Evolutionary conservation across 2,888 invertebrate species (phyloP), one percentile per base, ranked within the genome.

Genomic region (Oxystoma pomonae): DNA sequence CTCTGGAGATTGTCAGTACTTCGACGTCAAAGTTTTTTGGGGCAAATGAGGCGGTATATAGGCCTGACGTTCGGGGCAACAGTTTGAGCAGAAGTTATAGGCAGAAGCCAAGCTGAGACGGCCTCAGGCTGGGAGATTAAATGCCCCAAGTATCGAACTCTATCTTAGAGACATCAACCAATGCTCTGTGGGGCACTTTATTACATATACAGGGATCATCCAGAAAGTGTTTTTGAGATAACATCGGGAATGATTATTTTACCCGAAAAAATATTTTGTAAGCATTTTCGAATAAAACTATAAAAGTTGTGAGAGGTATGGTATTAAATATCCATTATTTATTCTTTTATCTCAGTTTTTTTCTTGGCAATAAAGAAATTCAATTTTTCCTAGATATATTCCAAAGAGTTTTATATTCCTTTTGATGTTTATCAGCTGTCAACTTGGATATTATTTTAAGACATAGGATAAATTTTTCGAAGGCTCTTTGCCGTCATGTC

Each of bases 31-130:
- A n/a, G n/a, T n/a, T n/a, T n/a, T n/a, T n/a, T n/a, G 20, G 58
- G 17, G 55, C 58, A 64, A 64, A 55, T 64, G 64, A 61, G 60
- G 64, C 52, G 61, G 64, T 64, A 58, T 57, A 60, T 56, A 58
- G 58, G 35, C 35, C 35, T 35, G 35, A 35, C 35, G 35, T 35
- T 35, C 53, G 55, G 50, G 61, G 64, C 64, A 61, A 64, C 64
- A 64, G 60, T 61, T 64, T 64, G 61, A 64, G 64, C 60, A 64
- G 64, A 64, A 64, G 61, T 64, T 64, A 64, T 64, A 61, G 61
- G 60, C 64, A 57, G 58, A 12, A 35, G 57, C 60, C 58, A 49
- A 50, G 50, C 22, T 50, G 53, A 51, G 59, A 55, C 57, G 52
- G 56, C 49, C 63, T 57, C 60, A 20, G 35, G 35, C 35, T 7